Conservation (phyloP, 2,888 invertebrate species). For the Sturmia bella region DNA sequence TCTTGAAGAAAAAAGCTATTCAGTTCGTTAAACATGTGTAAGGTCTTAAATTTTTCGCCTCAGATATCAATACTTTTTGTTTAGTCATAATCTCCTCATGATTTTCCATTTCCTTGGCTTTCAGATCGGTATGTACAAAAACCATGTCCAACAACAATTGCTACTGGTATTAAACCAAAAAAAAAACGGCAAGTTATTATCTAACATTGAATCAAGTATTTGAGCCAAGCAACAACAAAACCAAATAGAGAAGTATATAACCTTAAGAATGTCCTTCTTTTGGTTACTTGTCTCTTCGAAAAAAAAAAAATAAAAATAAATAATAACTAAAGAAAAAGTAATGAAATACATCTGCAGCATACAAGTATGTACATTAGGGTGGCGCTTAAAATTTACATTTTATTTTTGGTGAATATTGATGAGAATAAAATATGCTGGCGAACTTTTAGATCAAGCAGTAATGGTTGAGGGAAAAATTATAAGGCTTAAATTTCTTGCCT, state of each 20-base stretch:
- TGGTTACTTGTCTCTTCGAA: not conserved
- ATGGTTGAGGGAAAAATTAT: too few relatives aligned
- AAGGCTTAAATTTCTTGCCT: too few relatives aligned
- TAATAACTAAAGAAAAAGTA: not conserved
- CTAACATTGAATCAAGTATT: not conserved
- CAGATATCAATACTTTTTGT: not conserved
- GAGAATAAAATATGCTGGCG: too few relatives aligned
- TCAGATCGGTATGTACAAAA: not conserved
- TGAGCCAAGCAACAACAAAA: slow-evolving; percentile 5
- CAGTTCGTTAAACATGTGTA: slow-evolving; percentile 3
- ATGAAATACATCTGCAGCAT: not conserved
- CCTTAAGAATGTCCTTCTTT: slow-evolving; percentile 48
- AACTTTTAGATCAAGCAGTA: too few relatives aligned
- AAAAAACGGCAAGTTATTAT: not conserved
- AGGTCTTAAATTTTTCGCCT: not conserved
- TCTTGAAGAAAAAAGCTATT: too few relatives aligned
- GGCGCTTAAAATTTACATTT: too few relatives aligned
- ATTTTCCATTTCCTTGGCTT: not conserved
- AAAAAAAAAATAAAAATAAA: not conserved
- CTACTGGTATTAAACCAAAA: not conserved
- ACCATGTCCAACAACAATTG: slow-evolving; percentile 2
- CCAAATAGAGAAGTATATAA: slow-evolving; percentile 8
- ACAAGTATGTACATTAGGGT: too few relatives aligned
- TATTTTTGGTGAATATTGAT: too few relatives aligned
- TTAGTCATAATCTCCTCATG: slow-evolving; percentile 25